phyloP scores from a whole-genome alignment of 2,888 invertebrate genomes.

The Melipona bicolor region DNA sequence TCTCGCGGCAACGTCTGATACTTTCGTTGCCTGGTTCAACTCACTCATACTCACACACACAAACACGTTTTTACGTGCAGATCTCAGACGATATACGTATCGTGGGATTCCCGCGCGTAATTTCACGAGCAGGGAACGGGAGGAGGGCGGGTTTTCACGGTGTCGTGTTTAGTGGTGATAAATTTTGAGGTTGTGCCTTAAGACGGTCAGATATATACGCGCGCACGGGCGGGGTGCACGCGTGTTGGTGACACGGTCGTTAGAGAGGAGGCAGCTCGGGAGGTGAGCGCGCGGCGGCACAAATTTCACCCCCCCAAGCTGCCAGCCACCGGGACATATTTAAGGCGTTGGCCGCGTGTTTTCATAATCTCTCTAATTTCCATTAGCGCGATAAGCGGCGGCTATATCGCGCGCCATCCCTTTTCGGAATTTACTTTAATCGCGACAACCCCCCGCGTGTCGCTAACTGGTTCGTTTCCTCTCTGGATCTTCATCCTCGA shows the following conservation, averaged over 20 bases:
- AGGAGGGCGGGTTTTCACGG: conserved; percentile 57
- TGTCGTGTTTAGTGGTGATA: conserved; percentile 74
- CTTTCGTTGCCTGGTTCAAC: background rate
- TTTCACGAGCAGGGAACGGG: conserved; percentile 56
- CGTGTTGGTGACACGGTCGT: conserved; percentile 20
- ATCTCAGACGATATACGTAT: conserved; percentile 50
- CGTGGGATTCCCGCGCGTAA: conserved; percentile 57
- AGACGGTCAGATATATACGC: conserved; percentile 38
- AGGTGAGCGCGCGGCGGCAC: conserved; percentile 63
- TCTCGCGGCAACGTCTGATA: background rate
- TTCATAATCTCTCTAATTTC: conserved; percentile 75
- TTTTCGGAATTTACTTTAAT: conserved; percentile 20
- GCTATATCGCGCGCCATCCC: conserved; percentile 25
- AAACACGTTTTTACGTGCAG: conserved; percentile 7
- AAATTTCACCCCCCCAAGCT: conserved; percentile 73
- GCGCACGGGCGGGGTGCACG: background rate
- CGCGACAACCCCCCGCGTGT: conserved; percentile 3
- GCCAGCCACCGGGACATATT: conserved; percentile 71
- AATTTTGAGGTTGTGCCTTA: conserved; percentile 71
- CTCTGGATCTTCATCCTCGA: background rate
- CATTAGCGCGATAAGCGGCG: conserved; percentile 55
- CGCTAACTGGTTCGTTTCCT: background rate
- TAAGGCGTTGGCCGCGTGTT: conserved; percentile 69
- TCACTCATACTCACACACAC: background rate
- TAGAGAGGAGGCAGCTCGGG: conserved; percentile 59